A percentile compares a stretch with the other conserved stretches of the same genome.
Conservation (phyloP, 2,888 invertebrate genomes). For the Gymnocheta viridis region DNA sequence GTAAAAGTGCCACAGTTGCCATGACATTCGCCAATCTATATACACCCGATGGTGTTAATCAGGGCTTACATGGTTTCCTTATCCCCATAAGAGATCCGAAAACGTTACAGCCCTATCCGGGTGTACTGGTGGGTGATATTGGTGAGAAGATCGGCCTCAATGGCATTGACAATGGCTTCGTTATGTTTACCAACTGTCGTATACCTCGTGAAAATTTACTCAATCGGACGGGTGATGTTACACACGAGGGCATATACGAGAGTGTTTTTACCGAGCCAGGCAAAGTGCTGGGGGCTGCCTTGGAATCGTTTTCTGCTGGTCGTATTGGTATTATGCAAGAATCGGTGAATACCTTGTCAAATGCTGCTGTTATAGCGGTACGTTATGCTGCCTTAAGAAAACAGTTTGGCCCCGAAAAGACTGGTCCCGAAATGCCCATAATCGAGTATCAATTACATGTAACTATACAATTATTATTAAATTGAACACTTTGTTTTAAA, state of each 20-base stretch:
- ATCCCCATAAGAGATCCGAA: slow-evolving; percentile 92
- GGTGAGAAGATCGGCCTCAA: slow-evolving; percentile 96
- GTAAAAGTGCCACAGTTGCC: slow-evolving; percentile 93
- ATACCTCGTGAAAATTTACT: slow-evolving; percentile 93
- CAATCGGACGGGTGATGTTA: slow-evolving; percentile 94
- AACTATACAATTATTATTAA: slow-evolving; percentile 71
- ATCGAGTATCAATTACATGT: slow-evolving; percentile 92
- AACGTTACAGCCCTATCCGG: slow-evolving; percentile 90
- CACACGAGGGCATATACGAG: slow-evolving; percentile 92
- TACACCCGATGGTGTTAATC: slow-evolving; percentile 88
- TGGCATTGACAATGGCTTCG: slow-evolving; percentile 96
- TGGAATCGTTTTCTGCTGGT: slow-evolving; percentile 94
- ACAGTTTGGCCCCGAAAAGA: slow-evolving; percentile 88
- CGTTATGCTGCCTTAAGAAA: slow-evolving; percentile 90
- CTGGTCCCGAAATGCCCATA: slow-evolving; percentile 87
- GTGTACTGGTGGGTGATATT: slow-evolving; percentile 94
- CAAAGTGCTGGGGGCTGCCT: slow-evolving; percentile 91
- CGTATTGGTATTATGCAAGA: slow-evolving; percentile 87
- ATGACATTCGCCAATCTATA: slow-evolving; percentile 94
- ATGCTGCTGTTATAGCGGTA: slow-evolving; percentile 88
- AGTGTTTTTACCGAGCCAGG: slow-evolving; percentile 95
- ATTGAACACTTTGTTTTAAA: neutral
- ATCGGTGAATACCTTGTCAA: slow-evolving; percentile 83
- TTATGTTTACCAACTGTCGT: slow-evolving; percentile 93
- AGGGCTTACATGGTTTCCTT: slow-evolving; percentile 94